phyloP scores from a whole-genome alignment of 2,888 invertebrate genomes.

The Calephelis perditalis region DNA sequence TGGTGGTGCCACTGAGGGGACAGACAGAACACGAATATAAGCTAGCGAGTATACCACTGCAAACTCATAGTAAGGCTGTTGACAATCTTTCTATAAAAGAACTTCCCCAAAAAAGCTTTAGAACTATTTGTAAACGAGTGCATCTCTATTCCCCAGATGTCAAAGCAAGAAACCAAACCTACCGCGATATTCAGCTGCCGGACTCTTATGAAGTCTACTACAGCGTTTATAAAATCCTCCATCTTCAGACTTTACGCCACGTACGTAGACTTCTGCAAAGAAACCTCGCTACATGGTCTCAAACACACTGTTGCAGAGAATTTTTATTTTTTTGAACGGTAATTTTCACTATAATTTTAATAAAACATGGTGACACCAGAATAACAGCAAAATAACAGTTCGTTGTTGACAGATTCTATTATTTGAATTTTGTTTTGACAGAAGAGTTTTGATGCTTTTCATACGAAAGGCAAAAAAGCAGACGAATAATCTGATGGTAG shows the following conservation, averaged over 20 bases:
- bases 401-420: conserved; percentile 15
- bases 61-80: too few relatives aligned
- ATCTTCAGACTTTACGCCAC: conserved; percentile 38
- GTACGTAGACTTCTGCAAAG: conserved; percentile 58
- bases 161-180: conserved; percentile 25
- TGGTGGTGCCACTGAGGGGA: too few relatives aligned
- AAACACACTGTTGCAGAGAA: conserved; percentile 63
- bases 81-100: too few relatives aligned
- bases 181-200: conserved; percentile 57
- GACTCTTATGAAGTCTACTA: conserved; percentile 47
- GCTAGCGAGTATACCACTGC: too few relatives aligned
- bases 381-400: neutral
- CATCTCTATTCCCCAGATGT: neutral
- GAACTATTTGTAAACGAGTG: neutral
- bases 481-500: too few relatives aligned
- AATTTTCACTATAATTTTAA: conserved; percentile 17
- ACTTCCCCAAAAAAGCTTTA: too few relatives aligned
- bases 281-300: conserved; percentile 65
- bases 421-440: conserved; percentile 20
- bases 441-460: conserved; percentile 16
- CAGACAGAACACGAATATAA: too few relatives aligned
- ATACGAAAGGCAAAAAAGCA: too few relatives aligned
- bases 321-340: conserved; percentile 64
- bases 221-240: conserved; percentile 39
- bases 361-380: conserved; percentile 15